Evolutionary conservation across 2,113 vertebrate genomes (phyloP).

Genomic region (Emydocephalus ijimae): DNA sequence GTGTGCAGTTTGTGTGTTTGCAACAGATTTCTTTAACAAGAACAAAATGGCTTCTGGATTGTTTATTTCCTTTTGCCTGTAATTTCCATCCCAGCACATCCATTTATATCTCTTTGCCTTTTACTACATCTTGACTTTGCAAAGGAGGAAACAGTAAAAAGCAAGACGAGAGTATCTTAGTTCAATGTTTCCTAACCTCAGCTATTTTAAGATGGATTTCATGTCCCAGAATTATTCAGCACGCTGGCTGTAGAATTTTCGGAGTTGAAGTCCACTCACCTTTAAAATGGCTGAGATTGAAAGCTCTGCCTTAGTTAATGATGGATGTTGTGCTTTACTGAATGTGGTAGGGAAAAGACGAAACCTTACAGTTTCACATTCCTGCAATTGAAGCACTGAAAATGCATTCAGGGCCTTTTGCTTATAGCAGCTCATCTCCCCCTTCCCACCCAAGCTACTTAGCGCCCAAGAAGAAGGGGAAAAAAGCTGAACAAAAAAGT

Average conservation of each 20-base stretch:
- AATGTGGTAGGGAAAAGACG: neutral
- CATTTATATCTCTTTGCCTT: neutral
- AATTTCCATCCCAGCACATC: neutral
- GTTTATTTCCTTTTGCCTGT: neutral
- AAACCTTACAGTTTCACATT: neutral
- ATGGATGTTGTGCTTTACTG: neutral
- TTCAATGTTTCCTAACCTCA: neutral
- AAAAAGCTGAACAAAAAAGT: neutral
- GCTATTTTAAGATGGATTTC: neutral
- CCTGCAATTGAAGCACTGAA: neutral
- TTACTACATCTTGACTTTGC: neutral
- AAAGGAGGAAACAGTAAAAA: neutral
- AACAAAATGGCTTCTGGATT: neutral
- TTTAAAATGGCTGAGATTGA: neutral
- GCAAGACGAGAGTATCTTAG: neutral
- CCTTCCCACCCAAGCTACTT: neutral
- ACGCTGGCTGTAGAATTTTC: neutral
- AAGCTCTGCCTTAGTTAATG: neutral
- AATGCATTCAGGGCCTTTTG: conserved; percentile 1
- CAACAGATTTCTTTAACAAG: neutral
- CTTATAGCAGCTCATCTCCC: neutral
- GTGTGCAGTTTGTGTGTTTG: neutral
- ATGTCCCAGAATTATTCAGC: neutral
- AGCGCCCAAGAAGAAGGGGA: neutral
- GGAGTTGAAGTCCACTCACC: neutral